These are phyloP conservation scores for Sebastes flavidus DNA, from an alignment of 2,797 vertebrate genomes.

Conservation along the genomic window DNA sequence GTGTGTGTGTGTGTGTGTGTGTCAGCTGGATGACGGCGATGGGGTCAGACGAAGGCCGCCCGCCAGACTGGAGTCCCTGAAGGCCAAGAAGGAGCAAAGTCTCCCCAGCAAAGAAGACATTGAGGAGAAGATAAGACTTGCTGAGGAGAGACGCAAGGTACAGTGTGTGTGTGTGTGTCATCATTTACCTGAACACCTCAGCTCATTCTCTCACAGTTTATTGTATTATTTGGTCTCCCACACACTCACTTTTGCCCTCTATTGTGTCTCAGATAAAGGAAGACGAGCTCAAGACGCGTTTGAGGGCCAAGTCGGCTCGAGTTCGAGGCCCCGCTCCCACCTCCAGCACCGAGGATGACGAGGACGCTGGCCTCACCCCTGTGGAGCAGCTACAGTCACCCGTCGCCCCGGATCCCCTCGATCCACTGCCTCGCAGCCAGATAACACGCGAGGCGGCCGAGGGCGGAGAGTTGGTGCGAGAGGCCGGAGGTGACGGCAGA, in stretches of 20 bases:
- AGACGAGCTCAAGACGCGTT: slow-evolving; percentile 79
- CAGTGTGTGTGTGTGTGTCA: background rate
- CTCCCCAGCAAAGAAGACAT: slow-evolving; percentile 76
- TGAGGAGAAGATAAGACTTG: slow-evolving; percentile 83
- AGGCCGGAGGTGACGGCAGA: background rate
- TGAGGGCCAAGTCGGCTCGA: slow-evolving; percentile 72
- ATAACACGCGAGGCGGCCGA: background rate
- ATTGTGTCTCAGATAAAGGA: slow-evolving; percentile 73
- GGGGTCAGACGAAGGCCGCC: slow-evolving; percentile 76
- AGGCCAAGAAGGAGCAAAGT: slow-evolving; percentile 63
- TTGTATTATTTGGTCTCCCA: background rate
- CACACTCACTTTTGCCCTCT: background rate
- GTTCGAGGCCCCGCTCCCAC: slow-evolving; percentile 18
- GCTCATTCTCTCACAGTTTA: background rate
- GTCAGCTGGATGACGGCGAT: slow-evolving; percentile 74
- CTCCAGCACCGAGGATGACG: background rate
- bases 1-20: slow-evolving; percentile 11
- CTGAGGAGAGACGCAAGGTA: slow-evolving; percentile 79
- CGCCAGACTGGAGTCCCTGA: slow-evolving; percentile 85
- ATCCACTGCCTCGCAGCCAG: slow-evolving; percentile 1
- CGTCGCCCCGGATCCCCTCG: background rate
- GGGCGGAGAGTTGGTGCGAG: slow-evolving; percentile 23
- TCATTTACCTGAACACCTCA: background rate
- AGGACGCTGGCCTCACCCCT: background rate
- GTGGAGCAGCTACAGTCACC: slow-evolving; percentile 28